Percentiles rank a stretch among this genome's conserved stretches.
Evolutionary conservation across 2,113 vertebrate genomes (phyloP).

Genomic region (Recurvirostra avosetta): DNA sequence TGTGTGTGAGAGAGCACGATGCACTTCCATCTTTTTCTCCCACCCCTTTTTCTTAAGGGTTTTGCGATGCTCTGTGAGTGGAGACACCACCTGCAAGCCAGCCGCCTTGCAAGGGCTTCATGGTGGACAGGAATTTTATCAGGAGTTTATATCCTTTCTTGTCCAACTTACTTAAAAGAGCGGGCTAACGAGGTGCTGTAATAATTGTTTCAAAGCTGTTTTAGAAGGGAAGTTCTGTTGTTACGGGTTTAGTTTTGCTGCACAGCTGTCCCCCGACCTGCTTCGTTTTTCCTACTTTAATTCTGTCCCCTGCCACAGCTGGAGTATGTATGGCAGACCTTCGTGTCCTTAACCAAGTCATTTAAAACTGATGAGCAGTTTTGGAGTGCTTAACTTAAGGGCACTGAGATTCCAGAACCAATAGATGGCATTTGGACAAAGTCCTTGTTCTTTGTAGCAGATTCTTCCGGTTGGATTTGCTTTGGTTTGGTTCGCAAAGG

Average conservation of each 20-base stretch:
- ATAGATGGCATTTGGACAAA: background rate
- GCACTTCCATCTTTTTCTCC: background rate
- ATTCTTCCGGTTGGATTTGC: background rate
- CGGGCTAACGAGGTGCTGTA: rapidly evolving
- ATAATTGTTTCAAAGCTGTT: background rate
- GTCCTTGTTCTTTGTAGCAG: background rate
- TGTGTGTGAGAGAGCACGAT: rapidly evolving
- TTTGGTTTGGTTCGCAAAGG: background rate
- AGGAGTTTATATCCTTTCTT: background rate
- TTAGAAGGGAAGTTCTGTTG: background rate
- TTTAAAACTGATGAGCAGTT: background rate
- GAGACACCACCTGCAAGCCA: background rate
- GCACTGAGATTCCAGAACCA: background rate
- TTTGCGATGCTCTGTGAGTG: background rate
- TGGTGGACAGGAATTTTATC: background rate
- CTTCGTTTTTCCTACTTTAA: background rate
- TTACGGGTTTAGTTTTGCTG: background rate
- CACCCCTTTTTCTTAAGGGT: background rate
- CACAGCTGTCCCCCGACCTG: background rate
- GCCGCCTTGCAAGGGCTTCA: background rate
- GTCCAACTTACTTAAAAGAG: background rate
- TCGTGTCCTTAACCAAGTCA: rapidly evolving
- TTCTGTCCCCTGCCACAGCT: background rate
- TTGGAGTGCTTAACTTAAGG: background rate
- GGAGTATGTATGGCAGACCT: background rate